A percentile compares a stretch with the other conserved stretches of the same genome.
These are phyloP conservation scores for Spondyliosoma cantharus DNA, from an alignment of 2,797 vertebrate genomes.

Conservation along the genomic window DNA sequence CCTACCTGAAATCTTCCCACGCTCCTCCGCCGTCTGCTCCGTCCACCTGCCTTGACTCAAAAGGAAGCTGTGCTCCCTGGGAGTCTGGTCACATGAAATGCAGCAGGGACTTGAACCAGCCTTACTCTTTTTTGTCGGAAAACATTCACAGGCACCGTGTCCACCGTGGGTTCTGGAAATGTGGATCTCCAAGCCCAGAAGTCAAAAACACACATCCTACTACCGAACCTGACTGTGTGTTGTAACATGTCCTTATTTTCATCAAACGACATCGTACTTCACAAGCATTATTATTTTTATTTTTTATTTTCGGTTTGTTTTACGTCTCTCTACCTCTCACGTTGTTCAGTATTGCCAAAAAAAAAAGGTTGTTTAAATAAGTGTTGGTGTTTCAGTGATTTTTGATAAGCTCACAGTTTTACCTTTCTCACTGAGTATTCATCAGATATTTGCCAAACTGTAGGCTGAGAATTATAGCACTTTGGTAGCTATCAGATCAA, in stretches of 20 bases:
- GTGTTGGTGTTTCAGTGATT: conserved; percentile 41
- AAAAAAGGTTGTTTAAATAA: conserved; percentile 17
- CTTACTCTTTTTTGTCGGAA: conserved; percentile 70
- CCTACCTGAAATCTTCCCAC: conserved; percentile 57
- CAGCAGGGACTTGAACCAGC: conserved; percentile 76
- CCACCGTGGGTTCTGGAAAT: conserved; percentile 67
- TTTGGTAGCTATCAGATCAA: conserved; percentile 58
- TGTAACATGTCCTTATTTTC: conserved; percentile 34
- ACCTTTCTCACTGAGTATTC: conserved; percentile 37
- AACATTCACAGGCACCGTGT: conserved; percentile 54
- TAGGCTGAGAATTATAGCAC: conserved; percentile 39
- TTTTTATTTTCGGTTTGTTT: conserved; percentile 22
- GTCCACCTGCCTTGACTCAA: conserved; percentile 66
- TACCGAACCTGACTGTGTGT: conserved; percentile 65
- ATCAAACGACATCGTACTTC: conserved; percentile 37
- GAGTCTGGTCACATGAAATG: conserved; percentile 60
- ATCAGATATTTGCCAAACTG: conserved; percentile 53
- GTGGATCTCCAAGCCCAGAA: conserved; percentile 74
- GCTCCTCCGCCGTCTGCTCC: conserved; percentile 52
- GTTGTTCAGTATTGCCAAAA: conserved; percentile 66
- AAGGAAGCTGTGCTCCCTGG: conserved; percentile 52
- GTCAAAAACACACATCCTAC: conserved; percentile 75
- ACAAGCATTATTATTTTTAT: conserved; percentile 23
- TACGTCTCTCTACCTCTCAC: conserved; percentile 80
- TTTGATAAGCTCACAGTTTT: conserved; percentile 40